phyloP scores from a whole-genome alignment of 2,113 vertebrate genomes.

The Aegotheles bennettii region DNA sequence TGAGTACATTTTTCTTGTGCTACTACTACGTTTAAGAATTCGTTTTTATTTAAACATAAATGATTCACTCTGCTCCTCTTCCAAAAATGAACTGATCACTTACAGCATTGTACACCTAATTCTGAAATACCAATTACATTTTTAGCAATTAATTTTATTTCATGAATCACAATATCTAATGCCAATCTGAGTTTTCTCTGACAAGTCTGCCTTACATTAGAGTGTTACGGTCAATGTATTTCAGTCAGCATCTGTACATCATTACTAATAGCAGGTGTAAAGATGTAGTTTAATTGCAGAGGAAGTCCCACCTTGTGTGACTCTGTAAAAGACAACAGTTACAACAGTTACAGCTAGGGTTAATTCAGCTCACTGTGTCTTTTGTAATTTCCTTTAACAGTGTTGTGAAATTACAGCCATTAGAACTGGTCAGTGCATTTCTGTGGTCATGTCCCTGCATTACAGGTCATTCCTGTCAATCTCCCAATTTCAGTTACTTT shows the following conservation, averaged over 20 bases:
- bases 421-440: background rate
- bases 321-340: background rate
- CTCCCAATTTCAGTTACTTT: background rate
- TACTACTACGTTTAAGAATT: background rate
- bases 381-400: constrained; percentile 1
- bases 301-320: background rate
- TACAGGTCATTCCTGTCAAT: background rate
- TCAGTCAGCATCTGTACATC: background rate
- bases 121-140: background rate
- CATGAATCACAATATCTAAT: background rate
- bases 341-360: background rate
- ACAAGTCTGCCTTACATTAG: background rate
- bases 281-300: background rate
- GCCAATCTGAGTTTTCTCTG: background rate
- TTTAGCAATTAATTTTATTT: background rate
- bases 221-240: background rate
- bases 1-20: background rate
- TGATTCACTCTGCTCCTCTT: background rate
- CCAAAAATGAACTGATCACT: background rate
- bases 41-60: background rate
- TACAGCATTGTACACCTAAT: background rate
- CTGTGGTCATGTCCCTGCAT: background rate
- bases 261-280: background rate
- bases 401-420: background rate
- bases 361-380: background rate